Evolutionary conservation across 2,888 invertebrate species (phyloP).

Genomic region (Trissolcus japonicus): DNA sequence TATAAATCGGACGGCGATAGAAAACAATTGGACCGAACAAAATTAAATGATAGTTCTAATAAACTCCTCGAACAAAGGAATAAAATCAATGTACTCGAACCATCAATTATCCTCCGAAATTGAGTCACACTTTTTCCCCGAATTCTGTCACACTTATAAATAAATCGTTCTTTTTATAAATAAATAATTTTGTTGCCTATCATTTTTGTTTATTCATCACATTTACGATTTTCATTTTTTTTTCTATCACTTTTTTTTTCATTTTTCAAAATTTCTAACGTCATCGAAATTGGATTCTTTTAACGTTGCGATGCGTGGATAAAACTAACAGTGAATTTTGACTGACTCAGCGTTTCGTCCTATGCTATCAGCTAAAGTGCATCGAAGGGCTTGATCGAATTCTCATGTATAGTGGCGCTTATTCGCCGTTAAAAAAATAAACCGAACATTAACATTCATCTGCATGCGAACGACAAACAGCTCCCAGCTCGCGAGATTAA

Average conservation of each 20-base stretch:
- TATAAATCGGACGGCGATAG: not conserved
- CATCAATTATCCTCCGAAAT: too few relatives aligned
- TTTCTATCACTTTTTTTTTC: too few relatives aligned
- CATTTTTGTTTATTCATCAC: too few relatives aligned
- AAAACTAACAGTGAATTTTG: not conserved
- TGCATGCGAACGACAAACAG: not conserved
- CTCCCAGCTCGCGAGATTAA: slow-evolving; percentile 11
- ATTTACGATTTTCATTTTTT: not conserved
- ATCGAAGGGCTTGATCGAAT: slow-evolving; percentile 20
- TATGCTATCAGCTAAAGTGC: slow-evolving; percentile 8
- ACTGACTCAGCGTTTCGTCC: slow-evolving; percentile 9
- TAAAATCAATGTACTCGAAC: too few relatives aligned
- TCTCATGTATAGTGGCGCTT: slow-evolving; percentile 17
- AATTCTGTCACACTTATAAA: too few relatives aligned
- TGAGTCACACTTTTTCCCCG: too few relatives aligned
- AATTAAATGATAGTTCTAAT: slow-evolving; percentile 11
- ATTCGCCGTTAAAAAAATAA: slow-evolving; percentile 12
- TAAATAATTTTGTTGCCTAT: too few relatives aligned
- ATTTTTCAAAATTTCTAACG: not conserved
- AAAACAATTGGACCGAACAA: not conserved
- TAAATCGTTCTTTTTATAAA: too few relatives aligned
- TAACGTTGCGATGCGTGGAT: not conserved
- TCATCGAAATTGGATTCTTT: slow-evolving; percentile 6
- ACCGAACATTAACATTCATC: slow-evolving; percentile 11
- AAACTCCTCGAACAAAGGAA: not conserved